Percentiles rank a stretch among this genome's conserved stretches.
These are phyloP conservation scores for Euleptes europaea DNA, from an alignment of 2,113 vertebrate species.

Conservation along the genomic window DNA sequence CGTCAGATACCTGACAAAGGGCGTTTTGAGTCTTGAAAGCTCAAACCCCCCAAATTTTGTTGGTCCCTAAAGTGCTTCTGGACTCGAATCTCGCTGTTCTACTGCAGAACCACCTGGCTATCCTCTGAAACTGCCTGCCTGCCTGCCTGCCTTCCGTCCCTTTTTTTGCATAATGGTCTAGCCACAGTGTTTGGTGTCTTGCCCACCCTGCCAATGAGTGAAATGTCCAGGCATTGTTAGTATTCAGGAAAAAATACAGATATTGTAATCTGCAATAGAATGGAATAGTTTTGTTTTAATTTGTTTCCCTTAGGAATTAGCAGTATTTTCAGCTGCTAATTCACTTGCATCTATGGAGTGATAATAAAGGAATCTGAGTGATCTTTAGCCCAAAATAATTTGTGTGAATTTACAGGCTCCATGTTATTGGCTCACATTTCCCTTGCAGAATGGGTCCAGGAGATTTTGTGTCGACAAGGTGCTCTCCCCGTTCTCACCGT, in stretches of 20 bases:
- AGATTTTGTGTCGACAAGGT: conserved; percentile 76
- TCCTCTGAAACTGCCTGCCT: too few species aligned
- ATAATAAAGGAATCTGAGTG: neutral
- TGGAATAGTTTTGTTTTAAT: neutral
- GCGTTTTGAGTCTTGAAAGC: too few species aligned
- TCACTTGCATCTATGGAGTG: neutral
- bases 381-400: neutral
- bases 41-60: too few species aligned
- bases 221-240: neutral
- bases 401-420: neutral
- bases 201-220: neutral
- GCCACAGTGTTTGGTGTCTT: neutral
- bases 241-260: neutral
- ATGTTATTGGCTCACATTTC: neutral
- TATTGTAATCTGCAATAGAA: neutral
- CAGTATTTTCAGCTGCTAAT: neutral
- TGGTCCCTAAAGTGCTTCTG: too few species aligned
- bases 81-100: too few species aligned
- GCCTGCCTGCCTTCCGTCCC: neutral
- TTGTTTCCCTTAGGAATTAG: neutral
- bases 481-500: conserved; percentile 76
- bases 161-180: neutral
- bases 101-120: too few species aligned
- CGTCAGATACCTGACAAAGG: too few species aligned
- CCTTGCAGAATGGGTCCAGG: conserved; percentile 71